Base-by-base conservation (phyloP, 2,113 vertebrate species). In the Cryptotis parvus region DNA sequence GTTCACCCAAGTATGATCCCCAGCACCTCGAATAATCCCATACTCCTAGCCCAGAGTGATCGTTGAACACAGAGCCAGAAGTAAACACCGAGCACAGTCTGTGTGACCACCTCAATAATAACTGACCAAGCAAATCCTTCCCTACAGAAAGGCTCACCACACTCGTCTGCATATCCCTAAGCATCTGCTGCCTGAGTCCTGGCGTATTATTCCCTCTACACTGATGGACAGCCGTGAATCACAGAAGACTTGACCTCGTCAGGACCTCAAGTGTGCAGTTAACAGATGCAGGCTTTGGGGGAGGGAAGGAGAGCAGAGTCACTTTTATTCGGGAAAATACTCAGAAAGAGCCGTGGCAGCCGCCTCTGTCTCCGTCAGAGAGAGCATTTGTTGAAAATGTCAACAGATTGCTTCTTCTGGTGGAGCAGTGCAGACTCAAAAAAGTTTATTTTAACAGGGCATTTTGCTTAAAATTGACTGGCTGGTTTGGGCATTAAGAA, bases 401-500 rank as follows among this genome's bases (percentile, higher is more conserved):
- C 97, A 97, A 96, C 95, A 96, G 95, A 96, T 95, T 97, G 85
- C 96, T 97, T 95, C 81, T 66, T 94, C 90, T 1, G 0, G 94
- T 93, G 96, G 93, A 97, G 96, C 96, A 94, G 95, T 1, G 61
- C 61, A 97, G 95, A 94, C 92, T 97, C 96, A 96, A 95, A 96
- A n/a, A 96, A 96, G 77, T 95, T 95, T 91, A 95, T 97, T 97
- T 96, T 93, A 93, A 97, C 4, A 0, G 89, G 95, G 94, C 91
- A 93, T 94, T 98, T 98, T 96, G 87, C 94, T 96, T 92, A 95
- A 95, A 93, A 96, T 97, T 82, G n/a, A 84, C 93, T 91, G 92
- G 95, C 93, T 94, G 81, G 96, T 97, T 96, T 85, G 96, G 94
- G 89, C 93, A 95, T 97, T 97, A 94, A 95, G 94, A 96, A 95